Evolutionary conservation across 2,888 invertebrate genomes (phyloP).

Genomic region (Hydroisotoma schaefferi): DNA sequence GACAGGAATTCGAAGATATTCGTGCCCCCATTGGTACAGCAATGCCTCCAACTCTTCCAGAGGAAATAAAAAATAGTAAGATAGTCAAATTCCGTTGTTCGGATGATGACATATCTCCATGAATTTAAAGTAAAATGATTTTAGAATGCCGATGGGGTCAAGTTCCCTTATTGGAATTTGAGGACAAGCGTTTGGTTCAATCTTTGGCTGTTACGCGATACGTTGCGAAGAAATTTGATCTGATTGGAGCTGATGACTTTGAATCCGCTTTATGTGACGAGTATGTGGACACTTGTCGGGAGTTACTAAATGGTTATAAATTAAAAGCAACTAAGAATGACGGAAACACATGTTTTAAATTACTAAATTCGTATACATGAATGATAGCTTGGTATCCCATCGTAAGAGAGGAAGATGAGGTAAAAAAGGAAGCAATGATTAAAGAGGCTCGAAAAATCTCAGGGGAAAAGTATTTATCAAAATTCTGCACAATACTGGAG

Average conservation of each 20-base stretch:
- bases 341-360: background rate
- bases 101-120: background rate
- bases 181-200: slow-evolving; percentile 46
- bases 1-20: slow-evolving; percentile 53
- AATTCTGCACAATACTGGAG: slow-evolving; percentile 21
- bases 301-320: no score
- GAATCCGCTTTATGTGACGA: slow-evolving; percentile 20
- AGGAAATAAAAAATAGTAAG: slow-evolving; percentile 25
- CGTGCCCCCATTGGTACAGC: slow-evolving; percentile 29
- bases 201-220: slow-evolving; percentile 48
- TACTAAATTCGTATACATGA: background rate
- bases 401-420: background rate
- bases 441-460: background rate
- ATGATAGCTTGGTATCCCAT: background rate
- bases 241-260: slow-evolving; percentile 31
- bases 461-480: slow-evolving; percentile 4
- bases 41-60: slow-evolving; percentile 29
- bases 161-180: slow-evolving; percentile 49
- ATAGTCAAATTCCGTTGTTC: background rate
- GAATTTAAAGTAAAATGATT: background rate
- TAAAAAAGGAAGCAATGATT: background rate
- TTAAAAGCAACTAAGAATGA: no score
- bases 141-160: slow-evolving; percentile 48
- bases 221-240: slow-evolving; percentile 44
- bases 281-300: slow-evolving; percentile 14